phyloP scores from a whole-genome alignment of 2,797 vertebrate species.

The Gallinago nigripennis region DNA sequence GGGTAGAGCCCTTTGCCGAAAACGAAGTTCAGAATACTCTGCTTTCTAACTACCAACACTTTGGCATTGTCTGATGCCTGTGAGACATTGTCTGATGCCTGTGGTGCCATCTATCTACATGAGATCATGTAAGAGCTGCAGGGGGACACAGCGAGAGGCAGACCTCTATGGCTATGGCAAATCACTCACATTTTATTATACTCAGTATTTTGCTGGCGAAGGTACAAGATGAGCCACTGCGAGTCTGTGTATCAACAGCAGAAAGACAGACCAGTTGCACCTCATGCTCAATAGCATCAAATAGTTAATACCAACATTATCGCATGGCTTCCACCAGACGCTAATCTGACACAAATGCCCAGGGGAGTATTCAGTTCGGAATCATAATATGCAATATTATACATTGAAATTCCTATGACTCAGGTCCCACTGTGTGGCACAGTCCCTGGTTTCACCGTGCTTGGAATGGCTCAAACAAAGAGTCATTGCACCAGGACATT shows the following conservation, averaged over 20 bases:
- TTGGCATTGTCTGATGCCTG: neutral
- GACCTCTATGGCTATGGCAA: neutral
- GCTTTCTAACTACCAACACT: neutral
- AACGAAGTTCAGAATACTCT: neutral
- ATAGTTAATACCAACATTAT: neutral
- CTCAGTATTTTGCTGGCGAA: neutral
- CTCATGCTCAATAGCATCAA: neutral
- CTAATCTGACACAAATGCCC: neutral
- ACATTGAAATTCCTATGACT: neutral
- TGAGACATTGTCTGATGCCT: neutral
- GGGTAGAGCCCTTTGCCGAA: neutral
- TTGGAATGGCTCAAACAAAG: neutral
- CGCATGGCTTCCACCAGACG: neutral
- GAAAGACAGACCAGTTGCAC: neutral
- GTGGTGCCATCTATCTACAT: accelerated
- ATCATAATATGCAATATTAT: neutral
- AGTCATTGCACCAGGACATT: neutral
- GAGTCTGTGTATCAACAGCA: neutral
- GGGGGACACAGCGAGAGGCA: neutral
- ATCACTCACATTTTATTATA: neutral
- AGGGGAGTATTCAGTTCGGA: neutral
- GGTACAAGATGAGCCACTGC: neutral
- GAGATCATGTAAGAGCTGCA: neutral
- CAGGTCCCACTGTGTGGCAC: neutral
- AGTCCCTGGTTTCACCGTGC: neutral